Conservation (phyloP, 2,113 vertebrate species). For the Tragelaphus scriptus region DNA sequence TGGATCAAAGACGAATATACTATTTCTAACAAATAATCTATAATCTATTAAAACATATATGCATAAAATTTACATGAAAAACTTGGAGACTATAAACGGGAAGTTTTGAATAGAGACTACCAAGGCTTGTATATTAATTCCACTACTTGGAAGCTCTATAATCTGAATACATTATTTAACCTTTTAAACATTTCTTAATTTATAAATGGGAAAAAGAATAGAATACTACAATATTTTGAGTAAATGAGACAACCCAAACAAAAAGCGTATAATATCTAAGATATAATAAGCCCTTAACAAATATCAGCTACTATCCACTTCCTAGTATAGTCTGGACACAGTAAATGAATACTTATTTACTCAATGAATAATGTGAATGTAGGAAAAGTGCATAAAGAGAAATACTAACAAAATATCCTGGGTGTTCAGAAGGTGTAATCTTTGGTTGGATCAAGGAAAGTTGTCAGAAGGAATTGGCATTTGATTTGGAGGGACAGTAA, state of each 20-base stretch:
- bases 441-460: neutral
- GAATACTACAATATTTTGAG: neutral
- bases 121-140: neutral
- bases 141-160: neutral
- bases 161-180: neutral
- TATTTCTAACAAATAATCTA: neutral
- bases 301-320: neutral
- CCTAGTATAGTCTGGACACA: neutral
- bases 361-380: neutral
- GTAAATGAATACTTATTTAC: neutral
- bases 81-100: neutral
- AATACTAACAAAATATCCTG: neutral
- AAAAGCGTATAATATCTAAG: neutral
- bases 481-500: neutral
- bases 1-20: neutral
- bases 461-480: neutral
- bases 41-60: neutral
- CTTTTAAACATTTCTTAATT: neutral
- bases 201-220: neutral
- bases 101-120: neutral
- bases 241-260: neutral
- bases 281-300: neutral
- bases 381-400: neutral
- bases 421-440: neutral
- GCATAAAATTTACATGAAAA: neutral